phyloP scores from a whole-genome alignment of 2,797 vertebrate species.

The Toxotes lorentzi region DNA sequence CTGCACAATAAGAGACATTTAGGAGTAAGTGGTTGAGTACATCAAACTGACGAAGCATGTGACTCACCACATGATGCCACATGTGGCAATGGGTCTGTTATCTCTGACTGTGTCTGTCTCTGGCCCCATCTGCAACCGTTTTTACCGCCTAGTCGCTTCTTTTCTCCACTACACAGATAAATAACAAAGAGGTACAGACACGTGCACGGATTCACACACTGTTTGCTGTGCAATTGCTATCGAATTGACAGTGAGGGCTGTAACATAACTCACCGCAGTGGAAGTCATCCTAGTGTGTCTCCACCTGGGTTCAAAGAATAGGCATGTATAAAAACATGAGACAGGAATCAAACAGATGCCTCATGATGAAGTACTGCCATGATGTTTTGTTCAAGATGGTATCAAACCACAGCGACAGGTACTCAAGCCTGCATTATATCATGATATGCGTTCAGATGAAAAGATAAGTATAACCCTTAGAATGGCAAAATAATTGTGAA shows the following conservation, averaged over 20 bases:
- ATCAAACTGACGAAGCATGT: conserved; percentile 26
- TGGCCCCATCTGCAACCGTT: conserved; percentile 15
- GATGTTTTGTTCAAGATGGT: background rate
- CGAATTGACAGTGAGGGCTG: background rate
- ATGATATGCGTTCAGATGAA: background rate
- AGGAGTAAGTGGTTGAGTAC: conserved; percentile 17
- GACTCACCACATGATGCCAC: conserved; percentile 46
- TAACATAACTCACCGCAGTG: conserved; percentile 4
- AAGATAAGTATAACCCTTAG: background rate
- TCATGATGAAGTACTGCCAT: background rate
- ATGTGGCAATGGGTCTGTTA: conserved; percentile 28
- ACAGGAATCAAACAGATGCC: background rate
- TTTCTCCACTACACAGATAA: background rate
- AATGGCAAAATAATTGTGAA: background rate
- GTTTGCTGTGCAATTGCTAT: no score
- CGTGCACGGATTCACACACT: background rate
- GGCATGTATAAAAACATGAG: background rate
- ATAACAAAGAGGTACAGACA: background rate
- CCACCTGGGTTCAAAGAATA: conserved; percentile 13
- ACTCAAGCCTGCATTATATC: background rate
- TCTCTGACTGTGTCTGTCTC: conserved; percentile 12
- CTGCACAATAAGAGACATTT: conserved; percentile 19
- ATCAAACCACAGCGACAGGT: background rate
- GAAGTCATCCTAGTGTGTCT: background rate
- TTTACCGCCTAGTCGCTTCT: background rate